A percentile compares a stretch with the other conserved stretches of the same genome.
phyloP scores from a whole-genome alignment of 2,888 invertebrate species.

The Pyralis farinalis region DNA sequence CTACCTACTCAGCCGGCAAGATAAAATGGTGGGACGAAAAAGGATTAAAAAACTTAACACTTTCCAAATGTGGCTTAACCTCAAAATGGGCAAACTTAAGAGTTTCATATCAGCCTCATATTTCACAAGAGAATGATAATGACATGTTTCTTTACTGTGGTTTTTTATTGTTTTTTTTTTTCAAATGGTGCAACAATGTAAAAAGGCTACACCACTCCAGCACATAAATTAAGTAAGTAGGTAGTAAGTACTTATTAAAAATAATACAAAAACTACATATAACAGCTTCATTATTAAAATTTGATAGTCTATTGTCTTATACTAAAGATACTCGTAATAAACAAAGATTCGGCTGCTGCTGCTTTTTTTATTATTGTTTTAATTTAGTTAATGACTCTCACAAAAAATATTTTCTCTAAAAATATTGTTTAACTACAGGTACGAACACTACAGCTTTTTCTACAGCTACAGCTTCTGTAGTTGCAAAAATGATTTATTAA shows the following conservation, averaged over 20 bases:
- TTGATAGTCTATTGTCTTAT: neutral
- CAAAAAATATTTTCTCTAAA: too few relatives aligned
- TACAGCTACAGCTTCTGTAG: too few relatives aligned
- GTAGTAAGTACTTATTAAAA: too few relatives aligned
- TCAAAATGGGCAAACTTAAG: conserved; percentile 44
- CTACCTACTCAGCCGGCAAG: conserved; percentile 28
- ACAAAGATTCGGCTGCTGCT: too few relatives aligned
- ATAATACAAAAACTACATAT: neutral
- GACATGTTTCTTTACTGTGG: conserved; percentile 35
- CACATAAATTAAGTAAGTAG: conserved; percentile 7
- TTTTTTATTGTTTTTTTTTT: conserved; percentile 30
- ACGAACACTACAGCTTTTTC: too few relatives aligned
- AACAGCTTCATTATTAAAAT: conserved; percentile 1
- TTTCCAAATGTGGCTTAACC: conserved; percentile 32
- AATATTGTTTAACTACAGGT: too few relatives aligned
- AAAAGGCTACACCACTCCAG: conserved; percentile 2
- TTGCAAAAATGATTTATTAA: too few relatives aligned
- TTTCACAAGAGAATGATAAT: conserved; percentile 42
- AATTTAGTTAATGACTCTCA: too few relatives aligned
- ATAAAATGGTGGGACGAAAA: conserved; percentile 26
- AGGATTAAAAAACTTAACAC: conserved; percentile 28
- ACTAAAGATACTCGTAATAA: too few relatives aligned
- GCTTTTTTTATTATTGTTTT: too few relatives aligned
- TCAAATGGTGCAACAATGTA: conserved; percentile 28
- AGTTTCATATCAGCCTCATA: conserved; percentile 42